phyloP scores from a whole-genome alignment of 2,113 vertebrate genomes.

The Anoplopoma fimbria region DNA sequence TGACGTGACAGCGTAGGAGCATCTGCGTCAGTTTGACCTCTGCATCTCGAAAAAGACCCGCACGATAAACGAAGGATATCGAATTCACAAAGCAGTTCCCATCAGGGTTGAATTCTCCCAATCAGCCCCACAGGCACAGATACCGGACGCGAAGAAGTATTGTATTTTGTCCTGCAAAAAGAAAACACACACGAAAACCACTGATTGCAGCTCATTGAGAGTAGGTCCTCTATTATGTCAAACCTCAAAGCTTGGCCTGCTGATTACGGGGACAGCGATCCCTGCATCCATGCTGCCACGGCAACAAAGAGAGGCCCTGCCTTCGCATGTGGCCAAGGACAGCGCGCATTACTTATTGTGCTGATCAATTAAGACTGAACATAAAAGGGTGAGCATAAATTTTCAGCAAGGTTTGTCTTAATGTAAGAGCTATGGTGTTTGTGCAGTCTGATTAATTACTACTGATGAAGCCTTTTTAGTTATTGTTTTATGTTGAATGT shows the following conservation, averaged over 20 bases:
- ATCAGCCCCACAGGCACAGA: slow-evolving; percentile 21
- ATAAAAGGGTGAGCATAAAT: slow-evolving; percentile 42
- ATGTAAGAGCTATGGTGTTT: slow-evolving; percentile 1
- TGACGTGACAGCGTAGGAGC: not conserved
- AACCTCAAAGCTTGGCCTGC: slow-evolving; percentile 57
- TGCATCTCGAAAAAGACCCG: slow-evolving; percentile 16
- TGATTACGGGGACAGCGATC: slow-evolving; percentile 59
- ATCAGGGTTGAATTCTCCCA: slow-evolving; percentile 9
- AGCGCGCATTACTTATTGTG: slow-evolving; percentile 52
- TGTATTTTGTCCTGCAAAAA: slow-evolving; percentile 59
- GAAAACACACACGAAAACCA: slow-evolving; percentile 62
- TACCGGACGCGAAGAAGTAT: slow-evolving; percentile 29
- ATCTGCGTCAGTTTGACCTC: slow-evolving; percentile 27
- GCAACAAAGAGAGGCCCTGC: slow-evolving; percentile 40
- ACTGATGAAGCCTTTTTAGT: slow-evolving; percentile 25
- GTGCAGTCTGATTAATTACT: slow-evolving; percentile 46
- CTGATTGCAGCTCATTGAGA: slow-evolving; percentile 69
- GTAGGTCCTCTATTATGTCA: slow-evolving; percentile 50
- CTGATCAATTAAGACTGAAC: slow-evolving; percentile 53
- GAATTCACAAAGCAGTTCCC: slow-evolving; percentile 18
- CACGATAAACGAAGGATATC: slow-evolving; percentile 41
- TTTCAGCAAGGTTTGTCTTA: slow-evolving; percentile 8
- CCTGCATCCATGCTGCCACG: slow-evolving; percentile 39
- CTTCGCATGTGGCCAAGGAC: slow-evolving; percentile 28
- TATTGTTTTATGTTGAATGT: slow-evolving; percentile 18